A percentile compares a stretch with the other conserved stretches of the same genome.
Evolutionary conservation across 1,140 invertebrate genomes (phyloP).

Genomic region (Popillia japonica): DNA sequence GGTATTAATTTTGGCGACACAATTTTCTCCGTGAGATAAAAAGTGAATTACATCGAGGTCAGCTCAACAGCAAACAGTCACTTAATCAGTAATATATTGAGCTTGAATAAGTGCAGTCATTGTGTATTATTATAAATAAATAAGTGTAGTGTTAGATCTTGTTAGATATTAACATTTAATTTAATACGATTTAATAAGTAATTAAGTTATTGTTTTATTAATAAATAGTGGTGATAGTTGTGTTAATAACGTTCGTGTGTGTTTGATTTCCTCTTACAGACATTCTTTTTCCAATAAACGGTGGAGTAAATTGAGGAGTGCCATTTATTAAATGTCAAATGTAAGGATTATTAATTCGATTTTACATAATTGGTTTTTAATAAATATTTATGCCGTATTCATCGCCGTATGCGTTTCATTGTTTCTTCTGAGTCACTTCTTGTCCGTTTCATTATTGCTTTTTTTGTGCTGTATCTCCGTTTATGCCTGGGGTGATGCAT

Average conservation of each 20-base stretch:
- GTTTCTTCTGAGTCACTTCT: not conserved
- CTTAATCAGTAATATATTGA: no score
- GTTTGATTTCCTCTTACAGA: not conserved
- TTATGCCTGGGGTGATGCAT: not conserved
- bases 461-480: no score
- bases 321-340: not conserved
- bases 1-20: no score
- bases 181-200: not conserved
- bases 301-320: not conserved
- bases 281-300: not conserved
- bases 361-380: conserved; percentile 13
- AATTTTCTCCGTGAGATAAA: no score
- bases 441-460: not conserved
- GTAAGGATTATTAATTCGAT: not conserved
- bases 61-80: no score
- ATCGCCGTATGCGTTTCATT: not conserved
- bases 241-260: not conserved
- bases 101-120: no score
- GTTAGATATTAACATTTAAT: no score
- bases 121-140: no score
- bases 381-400: not conserved
- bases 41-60: no score
- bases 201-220: not conserved
- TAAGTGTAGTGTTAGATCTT: no score
- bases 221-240: not conserved